Percentiles rank a stretch among this genome's conserved stretches.
These are phyloP conservation scores for Ametastegia equiseti DNA, from an alignment of 2,888 invertebrate genomes.

Conservation along the genomic window DNA sequence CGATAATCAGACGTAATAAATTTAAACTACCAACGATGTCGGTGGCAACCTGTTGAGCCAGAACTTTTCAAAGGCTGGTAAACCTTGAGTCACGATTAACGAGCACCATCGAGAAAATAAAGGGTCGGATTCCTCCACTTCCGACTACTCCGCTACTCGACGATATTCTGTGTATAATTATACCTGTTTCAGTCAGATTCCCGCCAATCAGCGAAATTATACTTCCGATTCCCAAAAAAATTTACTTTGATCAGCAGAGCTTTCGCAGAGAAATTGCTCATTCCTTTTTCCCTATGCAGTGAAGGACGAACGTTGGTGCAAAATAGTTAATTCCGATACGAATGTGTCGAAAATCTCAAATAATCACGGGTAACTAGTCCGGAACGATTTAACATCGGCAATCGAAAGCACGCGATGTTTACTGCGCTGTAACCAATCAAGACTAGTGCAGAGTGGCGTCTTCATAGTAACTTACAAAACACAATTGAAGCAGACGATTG, in stretches of 20 bases:
- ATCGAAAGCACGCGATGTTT: not conserved
- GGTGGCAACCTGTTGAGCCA: slow-evolving; percentile 8
- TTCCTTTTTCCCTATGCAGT: not conserved
- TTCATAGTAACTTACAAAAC: slow-evolving; percentile 23
- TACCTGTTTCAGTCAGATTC: not conserved
- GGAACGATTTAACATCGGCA: not conserved
- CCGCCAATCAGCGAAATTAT: not conserved
- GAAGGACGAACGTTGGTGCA: not conserved
- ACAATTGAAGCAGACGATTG: not conserved
- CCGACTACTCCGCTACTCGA: not conserved
- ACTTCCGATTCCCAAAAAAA: not conserved
- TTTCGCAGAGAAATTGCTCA: not conserved
- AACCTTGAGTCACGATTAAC: slow-evolving; percentile 32
- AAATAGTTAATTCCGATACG: not conserved
- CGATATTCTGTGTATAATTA: not conserved
- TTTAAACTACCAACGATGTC: slow-evolving; percentile 13
- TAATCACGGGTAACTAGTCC: not conserved
- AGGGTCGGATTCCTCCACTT: not conserved
- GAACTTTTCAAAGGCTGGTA: slow-evolving; percentile 20
- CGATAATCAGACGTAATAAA: slow-evolving; percentile 37
- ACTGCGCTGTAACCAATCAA: not conserved
- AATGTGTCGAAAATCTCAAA: not conserved
- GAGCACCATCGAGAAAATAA: not conserved
- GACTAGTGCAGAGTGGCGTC: not conserved
- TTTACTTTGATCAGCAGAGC: not conserved